A percentile compares a stretch with the other conserved stretches of the same genome.
These are phyloP conservation scores for Manis pentadactyla DNA, from an alignment of 2,797 vertebrate species.

Conservation along the genomic window DNA sequence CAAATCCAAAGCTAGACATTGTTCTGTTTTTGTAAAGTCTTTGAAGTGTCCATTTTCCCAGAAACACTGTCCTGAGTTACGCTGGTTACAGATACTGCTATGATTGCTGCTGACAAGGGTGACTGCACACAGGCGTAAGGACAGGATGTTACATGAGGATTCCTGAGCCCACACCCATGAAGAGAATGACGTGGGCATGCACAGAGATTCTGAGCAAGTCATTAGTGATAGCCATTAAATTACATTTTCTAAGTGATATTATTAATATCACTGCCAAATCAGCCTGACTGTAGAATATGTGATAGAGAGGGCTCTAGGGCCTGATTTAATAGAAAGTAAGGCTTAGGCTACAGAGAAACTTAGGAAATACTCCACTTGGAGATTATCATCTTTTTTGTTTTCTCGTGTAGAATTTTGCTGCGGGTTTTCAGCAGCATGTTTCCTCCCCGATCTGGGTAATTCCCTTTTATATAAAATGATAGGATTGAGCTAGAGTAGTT, in stretches of 20 bases:
- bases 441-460: not conserved
- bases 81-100: not conserved
- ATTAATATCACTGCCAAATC: not conserved
- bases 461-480: not conserved
- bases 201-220: not conserved
- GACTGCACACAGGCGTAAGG: not conserved
- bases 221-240: not conserved
- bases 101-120: not conserved
- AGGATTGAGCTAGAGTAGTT: not conserved
- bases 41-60: not conserved
- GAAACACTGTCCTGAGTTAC: not conserved
- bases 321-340: not conserved
- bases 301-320: not conserved
- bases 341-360: not conserved
- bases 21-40: not conserved
- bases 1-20: not conserved
- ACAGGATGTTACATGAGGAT: not conserved
- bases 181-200: not conserved
- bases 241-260: not conserved
- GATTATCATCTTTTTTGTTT: not conserved
- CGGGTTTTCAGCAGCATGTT: not conserved
- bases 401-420: not conserved
- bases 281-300: not conserved
- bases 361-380: not conserved
- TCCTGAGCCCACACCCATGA: not conserved